Conservation (phyloP, 2,113 vertebrate genomes). For the Thamnophis sirtalis region DNA sequence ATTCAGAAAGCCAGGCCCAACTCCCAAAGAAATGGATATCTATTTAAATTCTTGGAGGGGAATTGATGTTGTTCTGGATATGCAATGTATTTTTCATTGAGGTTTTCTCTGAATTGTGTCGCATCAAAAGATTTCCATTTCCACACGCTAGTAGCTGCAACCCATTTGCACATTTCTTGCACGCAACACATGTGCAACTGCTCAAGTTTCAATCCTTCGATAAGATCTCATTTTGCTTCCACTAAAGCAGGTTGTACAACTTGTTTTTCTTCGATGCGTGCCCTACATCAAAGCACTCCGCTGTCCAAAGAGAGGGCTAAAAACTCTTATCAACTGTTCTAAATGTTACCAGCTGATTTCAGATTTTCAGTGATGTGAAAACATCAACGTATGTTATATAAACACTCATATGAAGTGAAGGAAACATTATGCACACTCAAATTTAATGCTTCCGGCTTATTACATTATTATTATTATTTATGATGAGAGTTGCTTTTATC, state of each 20-base stretch:
- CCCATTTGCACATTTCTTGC: neutral
- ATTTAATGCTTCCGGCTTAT: neutral
- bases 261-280: too few species aligned
- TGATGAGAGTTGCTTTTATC: neutral
- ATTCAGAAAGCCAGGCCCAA: neutral
- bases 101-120: accelerated
- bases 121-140: neutral
- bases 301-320: neutral
- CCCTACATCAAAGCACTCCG: neutral
- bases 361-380: neutral
- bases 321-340: neutral
- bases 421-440: neutral
- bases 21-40: neutral
- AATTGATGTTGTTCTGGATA: neutral
- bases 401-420: neutral
- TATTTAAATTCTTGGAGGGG: neutral
- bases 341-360: neutral
- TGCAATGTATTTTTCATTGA: neutral
- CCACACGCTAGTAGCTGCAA: neutral
- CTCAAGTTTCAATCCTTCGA: neutral
- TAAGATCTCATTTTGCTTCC: neutral
- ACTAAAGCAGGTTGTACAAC: neutral
- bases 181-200: neutral
- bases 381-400: neutral
- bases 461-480: neutral